Conservation (phyloP, 2,888 invertebrate genomes). For the Dorcus parallelipipedus region DNA sequence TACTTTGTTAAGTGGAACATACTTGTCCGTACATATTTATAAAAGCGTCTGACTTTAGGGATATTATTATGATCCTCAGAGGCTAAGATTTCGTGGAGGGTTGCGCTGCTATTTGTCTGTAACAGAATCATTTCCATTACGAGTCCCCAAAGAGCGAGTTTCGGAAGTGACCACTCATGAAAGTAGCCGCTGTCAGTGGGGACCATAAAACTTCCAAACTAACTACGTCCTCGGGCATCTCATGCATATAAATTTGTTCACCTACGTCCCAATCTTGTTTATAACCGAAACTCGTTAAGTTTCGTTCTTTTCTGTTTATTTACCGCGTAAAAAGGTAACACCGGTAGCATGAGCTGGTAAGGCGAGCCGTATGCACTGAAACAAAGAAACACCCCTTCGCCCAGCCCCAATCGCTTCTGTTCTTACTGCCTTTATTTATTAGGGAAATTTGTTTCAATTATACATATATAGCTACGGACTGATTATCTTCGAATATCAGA, state of each 20-base stretch:
- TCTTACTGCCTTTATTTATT: conserved; percentile 3
- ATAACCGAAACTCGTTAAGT: conserved; percentile 19
- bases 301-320: conserved; percentile 31
- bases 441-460: neutral
- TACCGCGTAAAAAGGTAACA: conserved; percentile 11
- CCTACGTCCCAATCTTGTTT: conserved; percentile 29
- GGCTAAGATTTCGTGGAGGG: neutral
- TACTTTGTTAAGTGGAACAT: no score
- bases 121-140: conserved; percentile 4
- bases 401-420: conserved; percentile 14
- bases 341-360: conserved; percentile 14
- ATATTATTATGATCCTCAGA: neutral
- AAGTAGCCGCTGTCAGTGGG: conserved; percentile 28
- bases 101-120: neutral
- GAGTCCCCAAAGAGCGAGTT: conserved; percentile 16
- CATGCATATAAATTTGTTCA: conserved; percentile 45
- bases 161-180: conserved; percentile 18
- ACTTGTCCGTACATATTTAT: no score
- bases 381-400: conserved; percentile 15
- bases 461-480: neutral
- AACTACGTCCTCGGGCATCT: conserved; percentile 39
- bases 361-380: conserved; percentile 5
- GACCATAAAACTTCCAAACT: conserved; percentile 37
- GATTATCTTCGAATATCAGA: neutral
- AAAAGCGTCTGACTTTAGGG: neutral